phyloP scores from a whole-genome alignment of 2,797 vertebrate genomes.

The Bovichtus variegatus region DNA sequence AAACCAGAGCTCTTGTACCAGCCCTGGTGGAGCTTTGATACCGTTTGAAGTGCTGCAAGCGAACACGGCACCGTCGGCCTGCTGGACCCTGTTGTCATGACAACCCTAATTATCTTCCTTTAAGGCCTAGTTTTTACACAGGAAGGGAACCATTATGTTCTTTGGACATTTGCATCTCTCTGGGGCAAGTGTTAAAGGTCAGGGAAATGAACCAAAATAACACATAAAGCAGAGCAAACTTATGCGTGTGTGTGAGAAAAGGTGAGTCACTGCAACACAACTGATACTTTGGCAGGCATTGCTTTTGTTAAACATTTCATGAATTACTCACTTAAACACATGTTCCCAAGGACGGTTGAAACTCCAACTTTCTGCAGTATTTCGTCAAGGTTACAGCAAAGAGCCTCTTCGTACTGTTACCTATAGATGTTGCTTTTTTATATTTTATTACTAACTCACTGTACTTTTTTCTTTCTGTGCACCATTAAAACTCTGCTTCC shows the following conservation, averaged over 20 bases:
- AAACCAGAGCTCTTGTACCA: constrained; percentile 94
- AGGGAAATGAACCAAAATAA: constrained; percentile 89
- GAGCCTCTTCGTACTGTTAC: background rate
- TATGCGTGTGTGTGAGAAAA: constrained; percentile 54
- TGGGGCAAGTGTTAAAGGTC: constrained; percentile 96
- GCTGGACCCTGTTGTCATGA: constrained; percentile 94
- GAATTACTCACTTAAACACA: constrained; percentile 52
- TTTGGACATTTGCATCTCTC: constrained; percentile 96
- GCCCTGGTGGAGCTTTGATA: constrained; percentile 92
- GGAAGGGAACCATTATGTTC: constrained; percentile 99
- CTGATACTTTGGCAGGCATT: constrained; percentile 43
- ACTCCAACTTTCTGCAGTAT: constrained; percentile 24
- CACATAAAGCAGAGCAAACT: constrained; percentile 58
- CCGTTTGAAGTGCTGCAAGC: constrained; percentile 98
- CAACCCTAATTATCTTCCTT: constrained; percentile 99
- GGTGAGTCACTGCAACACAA: constrained; percentile 61
- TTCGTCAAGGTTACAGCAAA: constrained; percentile 38
- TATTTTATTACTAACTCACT: background rate
- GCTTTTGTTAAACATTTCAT: constrained; percentile 62
- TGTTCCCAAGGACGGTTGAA: constrained; percentile 57
- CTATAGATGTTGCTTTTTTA: constrained; percentile 1
- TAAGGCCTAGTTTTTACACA: constrained; percentile 97
- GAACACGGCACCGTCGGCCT: constrained; percentile 92
- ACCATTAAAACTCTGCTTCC: background rate
- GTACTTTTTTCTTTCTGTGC: background rate